These are phyloP conservation scores for Morus bassanus DNA, from an alignment of 2,797 vertebrate genomes.

Conservation along the genomic window DNA sequence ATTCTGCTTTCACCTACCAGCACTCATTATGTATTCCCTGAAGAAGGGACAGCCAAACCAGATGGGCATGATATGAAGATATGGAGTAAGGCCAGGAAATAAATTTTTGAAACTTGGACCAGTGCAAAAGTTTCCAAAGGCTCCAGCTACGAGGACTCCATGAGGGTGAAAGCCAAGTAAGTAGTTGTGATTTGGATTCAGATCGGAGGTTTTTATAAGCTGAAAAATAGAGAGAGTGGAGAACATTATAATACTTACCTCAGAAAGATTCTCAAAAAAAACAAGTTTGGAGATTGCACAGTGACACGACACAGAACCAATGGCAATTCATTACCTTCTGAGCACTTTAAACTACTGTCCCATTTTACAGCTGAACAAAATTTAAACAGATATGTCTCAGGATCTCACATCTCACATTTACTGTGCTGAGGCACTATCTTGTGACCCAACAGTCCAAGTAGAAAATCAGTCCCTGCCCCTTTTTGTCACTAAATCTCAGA, in stretches of 20 bases:
- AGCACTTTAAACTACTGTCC: background rate
- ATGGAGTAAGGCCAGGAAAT: conserved; percentile 85
- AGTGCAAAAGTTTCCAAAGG: conserved; percentile 85
- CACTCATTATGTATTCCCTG: conserved; percentile 87
- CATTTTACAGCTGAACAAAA: background rate
- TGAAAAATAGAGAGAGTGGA: conserved; percentile 58
- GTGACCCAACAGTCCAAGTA: background rate
- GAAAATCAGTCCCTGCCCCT: background rate
- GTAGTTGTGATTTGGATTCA: conserved; percentile 89
- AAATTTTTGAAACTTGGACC: conserved; percentile 76
- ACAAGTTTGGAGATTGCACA: background rate
- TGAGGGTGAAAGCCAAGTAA: conserved; percentile 94
- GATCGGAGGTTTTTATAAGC: conserved; percentile 87
- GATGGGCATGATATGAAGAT: conserved; percentile 85
- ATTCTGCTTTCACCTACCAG: conserved; percentile 76
- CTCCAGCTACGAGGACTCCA: conserved; percentile 87
- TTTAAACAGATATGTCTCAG: background rate
- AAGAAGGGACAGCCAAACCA: conserved; percentile 89
- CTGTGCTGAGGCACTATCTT: background rate
- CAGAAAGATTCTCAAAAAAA: background rate
- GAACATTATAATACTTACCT: background rate
- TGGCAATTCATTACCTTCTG: background rate
- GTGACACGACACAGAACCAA: background rate
- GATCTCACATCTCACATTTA: background rate
- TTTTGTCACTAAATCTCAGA: background rate